phyloP scores from a whole-genome alignment of 2,113 vertebrate species.

The Suricata suricatta region DNA sequence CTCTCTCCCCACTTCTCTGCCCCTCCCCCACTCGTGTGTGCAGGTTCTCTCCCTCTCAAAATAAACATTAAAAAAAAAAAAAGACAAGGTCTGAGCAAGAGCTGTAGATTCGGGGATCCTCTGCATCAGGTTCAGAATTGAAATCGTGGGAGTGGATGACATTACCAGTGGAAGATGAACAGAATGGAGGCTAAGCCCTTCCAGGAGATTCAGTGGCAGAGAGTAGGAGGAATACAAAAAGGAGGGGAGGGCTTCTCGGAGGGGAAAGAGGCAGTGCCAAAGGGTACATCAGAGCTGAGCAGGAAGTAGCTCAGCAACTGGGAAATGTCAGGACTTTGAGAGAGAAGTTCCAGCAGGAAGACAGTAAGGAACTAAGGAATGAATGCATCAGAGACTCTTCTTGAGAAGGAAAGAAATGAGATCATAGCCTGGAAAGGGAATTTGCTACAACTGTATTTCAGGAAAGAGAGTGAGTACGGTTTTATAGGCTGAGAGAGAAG shows the following conservation, averaged over 20 bases:
- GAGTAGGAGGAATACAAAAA: neutral
- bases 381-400: neutral
- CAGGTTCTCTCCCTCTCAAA: no score
- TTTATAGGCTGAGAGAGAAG: neutral
- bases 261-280: neutral
- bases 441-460: neutral
- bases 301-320: neutral
- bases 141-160: neutral
- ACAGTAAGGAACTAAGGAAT: neutral
- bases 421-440: neutral
- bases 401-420: neutral
- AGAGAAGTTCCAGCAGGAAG: neutral
- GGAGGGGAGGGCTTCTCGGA: neutral
- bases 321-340: neutral
- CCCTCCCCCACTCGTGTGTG: no score
- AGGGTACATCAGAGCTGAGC: neutral
- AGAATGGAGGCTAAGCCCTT: neutral
- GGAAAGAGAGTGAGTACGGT: neutral
- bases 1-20: no score
- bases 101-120: neutral
- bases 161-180: neutral
- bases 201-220: neutral
- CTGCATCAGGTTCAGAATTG: neutral
- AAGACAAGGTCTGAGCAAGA: neutral
- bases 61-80: no score